phyloP scores from a whole-genome alignment of 2,113 vertebrate species.

The Vulpes lagopus region DNA sequence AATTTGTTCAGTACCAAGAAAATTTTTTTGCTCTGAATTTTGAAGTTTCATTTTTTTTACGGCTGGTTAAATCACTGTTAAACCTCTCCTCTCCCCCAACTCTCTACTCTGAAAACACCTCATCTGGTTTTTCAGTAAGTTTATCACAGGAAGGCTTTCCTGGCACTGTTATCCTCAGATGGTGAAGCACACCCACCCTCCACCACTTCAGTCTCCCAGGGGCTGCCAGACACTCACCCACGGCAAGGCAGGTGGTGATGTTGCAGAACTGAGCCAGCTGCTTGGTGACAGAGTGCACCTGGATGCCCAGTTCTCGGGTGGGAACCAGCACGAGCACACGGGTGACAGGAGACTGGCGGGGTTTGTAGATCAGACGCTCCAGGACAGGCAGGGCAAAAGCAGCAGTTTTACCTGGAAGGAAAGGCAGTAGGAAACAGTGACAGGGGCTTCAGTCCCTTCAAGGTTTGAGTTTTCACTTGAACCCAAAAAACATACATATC shows the following conservation, averaged over 20 bases:
- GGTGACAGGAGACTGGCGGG: conserved; percentile 94
- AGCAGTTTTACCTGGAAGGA: conserved; percentile 94
- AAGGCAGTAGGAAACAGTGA: not conserved
- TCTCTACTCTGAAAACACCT: not conserved
- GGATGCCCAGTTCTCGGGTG: conserved; percentile 97
- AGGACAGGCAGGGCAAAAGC: conserved; percentile 97
- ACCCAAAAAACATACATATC: not conserved
- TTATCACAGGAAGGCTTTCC: not conserved
- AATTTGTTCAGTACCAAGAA: not conserved
- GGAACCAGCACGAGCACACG: conserved; percentile 96
- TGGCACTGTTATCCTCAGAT: fast-evolving
- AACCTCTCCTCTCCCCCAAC: not conserved
- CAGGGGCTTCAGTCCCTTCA: not conserved
- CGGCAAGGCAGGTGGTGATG: conserved; percentile 94
- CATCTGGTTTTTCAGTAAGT: not conserved
- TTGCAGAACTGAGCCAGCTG: conserved; percentile 96
- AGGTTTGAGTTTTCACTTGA: not conserved
- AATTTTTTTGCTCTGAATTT: not conserved
- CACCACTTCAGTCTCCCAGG: fast-evolving
- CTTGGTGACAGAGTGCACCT: conserved; percentile 95
- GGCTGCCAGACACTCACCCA: conserved; percentile 89
- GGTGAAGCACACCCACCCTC: too few species aligned
- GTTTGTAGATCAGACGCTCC: conserved; percentile 97
- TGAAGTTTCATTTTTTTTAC: not conserved
- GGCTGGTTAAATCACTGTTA: not conserved